These are phyloP conservation scores for Struthidea cinerea DNA, from an alignment of 2,113 vertebrate genomes.

Conservation along the genomic window DNA sequence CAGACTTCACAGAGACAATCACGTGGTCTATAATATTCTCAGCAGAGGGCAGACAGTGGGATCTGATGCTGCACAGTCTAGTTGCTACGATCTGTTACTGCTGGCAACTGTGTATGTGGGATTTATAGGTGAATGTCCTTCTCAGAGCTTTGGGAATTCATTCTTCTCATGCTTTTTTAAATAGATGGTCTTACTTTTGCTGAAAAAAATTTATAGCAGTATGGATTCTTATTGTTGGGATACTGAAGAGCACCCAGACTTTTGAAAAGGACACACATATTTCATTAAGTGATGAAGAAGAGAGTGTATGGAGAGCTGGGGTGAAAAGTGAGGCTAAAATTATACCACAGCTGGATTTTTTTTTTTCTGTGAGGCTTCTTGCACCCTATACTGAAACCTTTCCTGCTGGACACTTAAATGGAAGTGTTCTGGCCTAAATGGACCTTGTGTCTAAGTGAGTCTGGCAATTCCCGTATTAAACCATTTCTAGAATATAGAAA, in stretches of 20 bases:
- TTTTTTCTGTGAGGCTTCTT: not conserved
- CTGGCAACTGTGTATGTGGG: not conserved
- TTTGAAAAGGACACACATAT: not conserved
- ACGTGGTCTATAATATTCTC: not conserved
- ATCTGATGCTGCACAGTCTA: not conserved
- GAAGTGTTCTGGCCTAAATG: not conserved
- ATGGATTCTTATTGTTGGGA: not conserved
- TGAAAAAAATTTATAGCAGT: not conserved
- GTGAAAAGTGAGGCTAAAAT: not conserved
- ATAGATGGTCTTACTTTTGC: not conserved
- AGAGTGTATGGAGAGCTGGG: not conserved
- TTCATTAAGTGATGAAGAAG: not conserved
- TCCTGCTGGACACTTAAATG: not conserved
- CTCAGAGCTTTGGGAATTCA: not conserved
- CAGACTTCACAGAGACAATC: conserved; percentile 14
- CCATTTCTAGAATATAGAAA: not conserved
- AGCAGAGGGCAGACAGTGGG: not conserved
- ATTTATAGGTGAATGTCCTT: conserved; percentile 5
- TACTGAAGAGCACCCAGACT: not conserved
- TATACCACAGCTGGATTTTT: not conserved
- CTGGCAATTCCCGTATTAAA: not conserved
- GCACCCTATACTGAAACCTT: not conserved
- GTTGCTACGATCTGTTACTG: conserved; percentile 2
- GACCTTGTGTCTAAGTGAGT: not conserved
- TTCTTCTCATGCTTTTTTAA: not conserved